Percentiles rank a stretch among this genome's conserved stretches.
These are phyloP conservation scores for Drosophila demipolita DNA, from an alignment of 2,888 invertebrate species.

Conservation along the genomic window DNA sequence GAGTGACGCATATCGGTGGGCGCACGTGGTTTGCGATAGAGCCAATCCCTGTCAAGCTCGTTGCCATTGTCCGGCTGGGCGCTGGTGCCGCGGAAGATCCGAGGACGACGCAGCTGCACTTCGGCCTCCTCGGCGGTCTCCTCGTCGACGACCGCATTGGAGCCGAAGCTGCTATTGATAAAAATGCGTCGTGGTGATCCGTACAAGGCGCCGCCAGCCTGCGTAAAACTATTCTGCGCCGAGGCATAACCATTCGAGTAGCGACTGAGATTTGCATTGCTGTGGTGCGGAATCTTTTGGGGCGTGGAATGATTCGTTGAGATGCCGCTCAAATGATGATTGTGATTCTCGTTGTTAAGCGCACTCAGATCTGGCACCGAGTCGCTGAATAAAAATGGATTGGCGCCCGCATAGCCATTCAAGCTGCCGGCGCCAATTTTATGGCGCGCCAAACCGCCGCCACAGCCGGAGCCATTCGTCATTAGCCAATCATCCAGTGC, in stretches of 20 bases:
- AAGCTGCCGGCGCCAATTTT: constrained; percentile 84
- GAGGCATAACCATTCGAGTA: constrained; percentile 83
- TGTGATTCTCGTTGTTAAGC: constrained; percentile 84
- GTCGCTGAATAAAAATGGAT: constrained; percentile 84
- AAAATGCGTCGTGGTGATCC: constrained; percentile 84
- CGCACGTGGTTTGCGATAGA: constrained; percentile 84
- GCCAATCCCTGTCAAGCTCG: constrained; percentile 84
- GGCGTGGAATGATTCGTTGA: constrained; percentile 85
- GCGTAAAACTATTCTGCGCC: constrained; percentile 83
- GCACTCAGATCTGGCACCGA: constrained; percentile 85
- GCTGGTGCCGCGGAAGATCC: constrained; percentile 77
- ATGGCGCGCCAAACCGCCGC: constrained; percentile 85
- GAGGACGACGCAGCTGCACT: constrained; percentile 83
- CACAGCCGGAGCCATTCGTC: constrained; percentile 82
- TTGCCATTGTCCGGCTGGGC: constrained; percentile 83
- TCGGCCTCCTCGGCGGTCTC: constrained; percentile 83
- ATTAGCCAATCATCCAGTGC: constrained; percentile 87
- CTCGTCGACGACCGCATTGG: constrained; percentile 84
- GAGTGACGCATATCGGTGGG: constrained; percentile 85
- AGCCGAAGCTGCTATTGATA: constrained; percentile 83
- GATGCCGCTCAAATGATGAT: constrained; percentile 81
- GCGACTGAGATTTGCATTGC: constrained; percentile 80
- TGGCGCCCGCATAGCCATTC: constrained; percentile 83
- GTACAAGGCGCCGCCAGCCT: constrained; percentile 74
- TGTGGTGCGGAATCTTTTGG: constrained; percentile 84